Evolutionary conservation across 1,140 invertebrate genomes (phyloP).

Genomic region (Nylanderia fulva): DNA sequence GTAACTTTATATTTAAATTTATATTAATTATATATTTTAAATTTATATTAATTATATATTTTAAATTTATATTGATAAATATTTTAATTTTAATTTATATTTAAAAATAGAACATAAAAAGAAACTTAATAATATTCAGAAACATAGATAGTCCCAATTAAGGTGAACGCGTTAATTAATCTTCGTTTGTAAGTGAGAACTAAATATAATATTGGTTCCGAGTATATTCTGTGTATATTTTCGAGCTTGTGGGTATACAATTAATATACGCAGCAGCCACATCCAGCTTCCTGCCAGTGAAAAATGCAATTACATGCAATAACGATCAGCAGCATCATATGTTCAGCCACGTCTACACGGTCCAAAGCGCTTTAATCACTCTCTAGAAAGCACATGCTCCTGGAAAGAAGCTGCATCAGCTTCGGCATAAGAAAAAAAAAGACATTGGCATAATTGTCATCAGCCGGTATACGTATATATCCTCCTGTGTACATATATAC

Average conservation of each 20-base stretch:
- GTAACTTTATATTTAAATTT: too few relatives aligned
- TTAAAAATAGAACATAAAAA: background rate
- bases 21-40: too few relatives aligned
- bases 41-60: too few relatives aligned
- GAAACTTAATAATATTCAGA: conserved; percentile 15
- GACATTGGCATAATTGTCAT: conserved; percentile 56
- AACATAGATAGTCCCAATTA: conserved; percentile 3
- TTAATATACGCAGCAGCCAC: conserved; percentile 21
- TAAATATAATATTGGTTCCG: conserved; percentile 19
- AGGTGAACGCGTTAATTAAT: conserved; percentile 22
- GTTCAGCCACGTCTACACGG: conserved; percentile 69
- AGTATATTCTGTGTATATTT: conserved; percentile 6
- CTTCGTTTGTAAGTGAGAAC: background rate
- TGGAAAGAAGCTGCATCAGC: conserved; percentile 66
- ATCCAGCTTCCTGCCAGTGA: conserved; percentile 37
- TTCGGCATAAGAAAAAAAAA: conserved; percentile 43
- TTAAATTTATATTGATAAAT: too few relatives aligned
- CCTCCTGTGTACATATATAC: background rate
- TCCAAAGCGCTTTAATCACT: conserved; percentile 45
- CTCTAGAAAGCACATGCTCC: conserved; percentile 69
- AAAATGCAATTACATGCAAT: conserved; percentile 70
- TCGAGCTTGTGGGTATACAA: conserved; percentile 8
- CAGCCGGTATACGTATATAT: background rate
- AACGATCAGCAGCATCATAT: conserved; percentile 61
- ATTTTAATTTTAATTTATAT: too few relatives aligned